Conservation (phyloP, 2,888 invertebrate genomes). For the Mimas tiliae region DNA sequence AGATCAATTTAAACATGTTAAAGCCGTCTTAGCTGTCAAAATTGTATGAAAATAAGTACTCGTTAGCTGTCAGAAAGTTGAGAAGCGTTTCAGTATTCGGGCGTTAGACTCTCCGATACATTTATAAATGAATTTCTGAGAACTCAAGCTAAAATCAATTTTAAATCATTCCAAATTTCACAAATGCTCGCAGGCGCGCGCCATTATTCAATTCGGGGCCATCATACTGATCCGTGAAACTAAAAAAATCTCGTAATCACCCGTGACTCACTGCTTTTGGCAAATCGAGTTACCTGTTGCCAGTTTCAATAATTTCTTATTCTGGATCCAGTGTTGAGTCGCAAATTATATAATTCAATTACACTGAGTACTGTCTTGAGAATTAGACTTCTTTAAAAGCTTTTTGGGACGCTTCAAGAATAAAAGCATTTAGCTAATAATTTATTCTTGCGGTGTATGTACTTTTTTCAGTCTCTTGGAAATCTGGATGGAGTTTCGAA, state of each 20-base stretch:
- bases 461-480: neutral
- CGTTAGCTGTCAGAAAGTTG: no score
- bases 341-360: constrained; percentile 39
- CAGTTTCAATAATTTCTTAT: constrained; percentile 28
- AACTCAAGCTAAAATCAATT: constrained; percentile 1
- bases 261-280: constrained; percentile 27
- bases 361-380: constrained; percentile 33
- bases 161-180: constrained; percentile 12
- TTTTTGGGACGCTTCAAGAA: constrained; percentile 37
- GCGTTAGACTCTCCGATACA: no score
- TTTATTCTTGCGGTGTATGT: neutral
- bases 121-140: neutral
- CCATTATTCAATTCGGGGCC: constrained; percentile 28
- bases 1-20: no score
- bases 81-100: no score
- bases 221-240: constrained; percentile 34
- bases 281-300: constrained; percentile 45
- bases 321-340: constrained; percentile 7
- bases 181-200: constrained; percentile 14
- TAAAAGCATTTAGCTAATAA: constrained; percentile 28
- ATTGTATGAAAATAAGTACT: no score
- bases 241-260: constrained; percentile 32
- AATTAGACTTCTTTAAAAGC: constrained; percentile 37
- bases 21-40: no score
- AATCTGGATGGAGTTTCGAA: neutral